phyloP scores from a whole-genome alignment of 2,797 vertebrate genomes.

The Aeoliscus strigatus region DNA sequence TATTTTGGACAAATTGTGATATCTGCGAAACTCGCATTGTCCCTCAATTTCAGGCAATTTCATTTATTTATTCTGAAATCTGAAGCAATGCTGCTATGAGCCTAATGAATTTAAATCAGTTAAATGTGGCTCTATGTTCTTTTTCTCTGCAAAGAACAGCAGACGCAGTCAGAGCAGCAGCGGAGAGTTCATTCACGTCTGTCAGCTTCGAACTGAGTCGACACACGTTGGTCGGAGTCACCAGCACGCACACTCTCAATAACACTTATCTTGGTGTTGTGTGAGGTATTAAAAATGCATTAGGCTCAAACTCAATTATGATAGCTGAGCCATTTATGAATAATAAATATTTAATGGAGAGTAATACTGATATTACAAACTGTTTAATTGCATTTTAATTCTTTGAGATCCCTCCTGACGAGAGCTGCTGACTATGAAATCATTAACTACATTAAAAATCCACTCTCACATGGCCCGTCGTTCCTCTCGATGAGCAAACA shows the following conservation, averaged over 20 bases:
- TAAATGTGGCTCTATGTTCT: no score
- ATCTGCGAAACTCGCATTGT: no score
- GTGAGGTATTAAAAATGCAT: constrained; percentile 70
- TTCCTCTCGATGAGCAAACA: constrained; percentile 5
- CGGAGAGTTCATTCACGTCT: constrained; percentile 33
- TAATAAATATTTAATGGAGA: constrained; percentile 65
- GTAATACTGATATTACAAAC: constrained; percentile 50
- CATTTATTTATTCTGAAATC: no score
- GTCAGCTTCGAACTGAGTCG: constrained; percentile 20
- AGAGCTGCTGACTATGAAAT: constrained; percentile 15
- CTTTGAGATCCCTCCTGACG: constrained; percentile 7
- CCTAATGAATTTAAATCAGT: no score
- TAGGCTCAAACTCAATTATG: constrained; percentile 51
- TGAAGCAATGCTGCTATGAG: no score
- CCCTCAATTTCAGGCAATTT: no score
- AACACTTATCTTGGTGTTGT: constrained; percentile 51
- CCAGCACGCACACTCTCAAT: constrained; percentile 37
- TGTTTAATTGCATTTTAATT: constrained; percentile 62
- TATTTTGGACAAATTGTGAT: no score
- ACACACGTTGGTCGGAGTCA: constrained; percentile 38
- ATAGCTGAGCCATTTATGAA: constrained; percentile 53
- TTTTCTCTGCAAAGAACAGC: not conserved
- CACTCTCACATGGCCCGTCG: constrained; percentile 10
- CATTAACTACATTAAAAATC: constrained; percentile 16
- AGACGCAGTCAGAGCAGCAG: constrained; percentile 5